Evolutionary conservation across 2,113 vertebrate genomes (phyloP), one percentile per base, ranked within the genome.

Genomic region (Dipodomys merriami): DNA sequence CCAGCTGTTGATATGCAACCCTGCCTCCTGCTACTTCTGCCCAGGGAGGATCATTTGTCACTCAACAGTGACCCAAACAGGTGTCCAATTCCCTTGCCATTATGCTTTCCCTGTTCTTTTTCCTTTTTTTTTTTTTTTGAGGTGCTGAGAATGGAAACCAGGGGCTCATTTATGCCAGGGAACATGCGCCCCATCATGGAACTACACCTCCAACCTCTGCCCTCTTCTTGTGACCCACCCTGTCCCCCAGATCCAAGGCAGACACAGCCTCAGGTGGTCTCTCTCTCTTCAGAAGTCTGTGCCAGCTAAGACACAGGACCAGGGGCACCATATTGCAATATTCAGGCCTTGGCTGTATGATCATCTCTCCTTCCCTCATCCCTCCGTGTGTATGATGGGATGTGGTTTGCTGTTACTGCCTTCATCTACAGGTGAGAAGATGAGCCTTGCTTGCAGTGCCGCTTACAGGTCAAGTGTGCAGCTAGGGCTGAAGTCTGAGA

Each of bases 331-430:
- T 0, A 2, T 4, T 62, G 30, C 27, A 25, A 46, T 13, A 27
- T 67, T 35, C 44, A 68, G 72, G 44, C 20, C 22, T 30, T 4
- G 8, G 68, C 3, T 13, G 3, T 29, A 5, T 16, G 53, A 80
- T 1, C 12, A 1, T 2, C 2, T 62, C 39, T 33, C 53, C 53
- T 9, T 8, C n/a, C 44, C 18, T 35, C 7, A 15, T 25, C 0
- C 16, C 13, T 16, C 23, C 39, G 35, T 0, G 0, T 4, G 13
- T 6, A 8, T 64, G 46, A 8, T 0, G 20, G 74, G 11, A 53
- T n/a, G 27, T 65, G 33, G 2, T 1, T 20, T 30, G 1, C 1
- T 46, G 44, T 57, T 7, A 13, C 68, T 10, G 1, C 13, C 13
- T 8, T 57, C 39, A 46, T 49, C 15, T 16, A 30, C 23, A 46